Percentiles rank a stretch among this genome's conserved stretches.
phyloP scores from a whole-genome alignment of 2,888 invertebrate species.

The Acanthosoma haemorrhoidale region DNA sequence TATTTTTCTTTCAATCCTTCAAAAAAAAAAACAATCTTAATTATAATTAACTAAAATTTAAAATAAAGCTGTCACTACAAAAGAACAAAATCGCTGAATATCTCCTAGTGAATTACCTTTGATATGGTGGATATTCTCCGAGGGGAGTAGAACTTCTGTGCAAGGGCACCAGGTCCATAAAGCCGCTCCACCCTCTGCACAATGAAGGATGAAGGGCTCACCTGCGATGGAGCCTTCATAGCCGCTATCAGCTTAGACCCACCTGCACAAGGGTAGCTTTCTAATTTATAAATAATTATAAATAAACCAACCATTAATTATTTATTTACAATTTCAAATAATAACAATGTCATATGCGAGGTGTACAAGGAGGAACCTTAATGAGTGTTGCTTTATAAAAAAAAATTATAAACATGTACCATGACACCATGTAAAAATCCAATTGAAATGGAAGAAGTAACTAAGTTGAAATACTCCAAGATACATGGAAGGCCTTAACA shows the following conservation, averaged over 20 bases:
- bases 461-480: no score
- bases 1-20: no score
- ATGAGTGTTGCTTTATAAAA: no score
- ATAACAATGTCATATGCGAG: no score
- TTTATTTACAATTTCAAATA: neutral
- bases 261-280: neutral
- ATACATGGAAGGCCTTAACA: no score
- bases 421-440: no score
- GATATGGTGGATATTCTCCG: slow-evolving; percentile 18
- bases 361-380: no score
- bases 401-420: no score
- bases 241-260: slow-evolving; percentile 33
- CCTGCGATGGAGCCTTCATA: slow-evolving; percentile 29
- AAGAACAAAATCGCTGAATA: neutral
- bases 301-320: neutral
- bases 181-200: slow-evolving; percentile 82
- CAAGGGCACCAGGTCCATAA: slow-evolving; percentile 80
- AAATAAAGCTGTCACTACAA: no score
- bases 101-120: neutral
- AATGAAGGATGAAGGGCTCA: slow-evolving; percentile 60
- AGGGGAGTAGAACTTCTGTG: slow-evolving; percentile 73
- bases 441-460: no score
- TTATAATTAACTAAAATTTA: no score
- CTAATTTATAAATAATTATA: neutral
- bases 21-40: no score